Evolutionary conservation across 2,888 invertebrate genomes (phyloP).

Genomic region (Drosophila heteroneura): DNA sequence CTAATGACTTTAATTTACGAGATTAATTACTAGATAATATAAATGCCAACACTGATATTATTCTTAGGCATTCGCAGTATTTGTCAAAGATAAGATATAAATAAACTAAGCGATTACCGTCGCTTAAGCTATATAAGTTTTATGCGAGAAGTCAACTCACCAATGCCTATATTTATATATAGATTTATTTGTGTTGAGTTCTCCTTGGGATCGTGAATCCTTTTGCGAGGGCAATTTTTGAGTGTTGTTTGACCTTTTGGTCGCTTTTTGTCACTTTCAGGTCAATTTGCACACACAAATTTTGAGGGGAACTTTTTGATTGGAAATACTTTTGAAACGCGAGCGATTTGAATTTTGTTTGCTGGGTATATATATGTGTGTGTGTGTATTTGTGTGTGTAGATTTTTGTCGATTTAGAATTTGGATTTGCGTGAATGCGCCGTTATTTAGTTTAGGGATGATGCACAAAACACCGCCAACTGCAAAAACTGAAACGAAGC

Average conservation of each 20-base stretch:
- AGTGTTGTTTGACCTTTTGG: conserved; percentile 9
- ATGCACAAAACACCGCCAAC: conserved; percentile 62
- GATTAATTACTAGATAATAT: neutral
- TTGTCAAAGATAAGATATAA: neutral
- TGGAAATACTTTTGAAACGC: conserved; percentile 32
- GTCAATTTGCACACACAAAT: conserved; percentile 27
- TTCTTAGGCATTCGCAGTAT: neutral
- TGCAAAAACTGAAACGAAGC: conserved; percentile 47
- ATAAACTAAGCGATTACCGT: neutral
- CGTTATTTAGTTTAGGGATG: conserved; percentile 38
- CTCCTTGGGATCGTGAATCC: conserved; percentile 2
- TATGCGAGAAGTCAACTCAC: conserved; percentile 11
- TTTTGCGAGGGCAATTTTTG: neutral
- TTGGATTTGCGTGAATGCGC: conserved; percentile 46
- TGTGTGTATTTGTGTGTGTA: conserved; percentile 24
- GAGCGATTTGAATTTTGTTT: conserved; percentile 12
- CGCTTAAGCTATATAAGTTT: neutral
- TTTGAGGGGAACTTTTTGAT: conserved; percentile 10
- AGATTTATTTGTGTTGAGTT: neutral
- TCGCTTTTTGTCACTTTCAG: conserved; percentile 25
- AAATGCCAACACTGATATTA: neutral
- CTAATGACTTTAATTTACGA: neutral
- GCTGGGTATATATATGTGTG: conserved; percentile 1
- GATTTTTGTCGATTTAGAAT: conserved; percentile 55
- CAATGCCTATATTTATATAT: neutral